phyloP scores from a whole-genome alignment of 2,888 invertebrate genomes.

The Drosophila subquinaria region DNA sequence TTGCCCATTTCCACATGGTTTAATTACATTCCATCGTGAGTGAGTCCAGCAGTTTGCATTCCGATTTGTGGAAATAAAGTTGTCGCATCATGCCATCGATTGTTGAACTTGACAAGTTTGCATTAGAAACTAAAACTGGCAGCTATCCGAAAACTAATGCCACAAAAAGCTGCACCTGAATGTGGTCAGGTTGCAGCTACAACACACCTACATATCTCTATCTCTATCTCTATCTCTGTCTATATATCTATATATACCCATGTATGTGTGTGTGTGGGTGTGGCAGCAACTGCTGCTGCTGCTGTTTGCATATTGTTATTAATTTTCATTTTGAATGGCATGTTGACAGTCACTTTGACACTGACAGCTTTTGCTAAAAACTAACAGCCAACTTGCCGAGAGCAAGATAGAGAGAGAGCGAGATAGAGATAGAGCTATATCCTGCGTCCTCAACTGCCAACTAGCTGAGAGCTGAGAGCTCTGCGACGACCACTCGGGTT shows the following conservation, averaged over 20 bases:
- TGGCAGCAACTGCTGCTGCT: constrained; percentile 37
- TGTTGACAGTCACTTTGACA: constrained; percentile 83
- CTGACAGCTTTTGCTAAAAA: constrained; percentile 76
- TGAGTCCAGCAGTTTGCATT: constrained; percentile 24
- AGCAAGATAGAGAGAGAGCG: constrained; percentile 12
- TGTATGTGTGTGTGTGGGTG: constrained; percentile 30
- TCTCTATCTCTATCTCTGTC: constrained; percentile 14
- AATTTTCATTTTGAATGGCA: constrained; percentile 83
- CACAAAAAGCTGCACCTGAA: constrained; percentile 58
- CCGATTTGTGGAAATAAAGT: constrained; percentile 23
- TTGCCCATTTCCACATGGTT: background rate
- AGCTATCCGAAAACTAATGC: constrained; percentile 39
- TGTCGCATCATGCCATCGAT: constrained; percentile 42
- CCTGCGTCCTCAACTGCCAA: too few species aligned
- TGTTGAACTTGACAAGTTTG: constrained; percentile 55
- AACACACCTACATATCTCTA: constrained; percentile 11
- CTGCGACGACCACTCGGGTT: constrained; percentile 57
- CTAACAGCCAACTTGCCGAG: constrained; percentile 46
- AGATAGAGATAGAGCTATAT: constrained; percentile 11
- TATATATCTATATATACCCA: background rate
- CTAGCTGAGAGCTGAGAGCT: constrained; percentile 22
- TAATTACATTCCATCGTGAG: background rate
- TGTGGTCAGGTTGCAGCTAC: constrained; percentile 45
- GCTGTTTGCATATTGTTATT: constrained; percentile 77
- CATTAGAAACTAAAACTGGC: constrained; percentile 46